Conservation (phyloP, 2,113 vertebrate species). For the Lamprologus tigripictilis region DNA sequence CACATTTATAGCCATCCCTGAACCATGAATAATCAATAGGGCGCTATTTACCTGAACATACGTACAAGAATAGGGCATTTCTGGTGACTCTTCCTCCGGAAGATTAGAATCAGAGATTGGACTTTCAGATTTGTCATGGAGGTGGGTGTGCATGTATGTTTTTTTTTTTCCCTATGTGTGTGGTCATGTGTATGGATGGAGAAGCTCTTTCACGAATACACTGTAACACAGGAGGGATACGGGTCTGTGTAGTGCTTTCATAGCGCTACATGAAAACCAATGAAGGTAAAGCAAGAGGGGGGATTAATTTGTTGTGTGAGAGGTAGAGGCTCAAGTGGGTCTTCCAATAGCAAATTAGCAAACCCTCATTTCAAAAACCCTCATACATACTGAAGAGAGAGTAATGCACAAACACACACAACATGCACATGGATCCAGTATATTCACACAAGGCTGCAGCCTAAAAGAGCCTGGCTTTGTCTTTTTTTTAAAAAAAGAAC, state of each 20-base stretch:
- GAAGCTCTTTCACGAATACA: not conserved
- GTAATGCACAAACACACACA: constrained; percentile 33
- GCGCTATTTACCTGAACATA: constrained; percentile 37
- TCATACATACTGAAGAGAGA: constrained; percentile 36
- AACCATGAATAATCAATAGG: constrained; percentile 65
- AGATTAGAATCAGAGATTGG: constrained; percentile 56
- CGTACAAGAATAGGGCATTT: constrained; percentile 49
- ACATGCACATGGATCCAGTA: constrained; percentile 13
- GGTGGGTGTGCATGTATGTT: not conserved
- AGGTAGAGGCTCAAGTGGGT: constrained; percentile 71
- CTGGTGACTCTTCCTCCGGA: constrained; percentile 14
- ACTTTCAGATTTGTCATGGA: constrained; percentile 18
- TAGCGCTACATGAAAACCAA: constrained; percentile 44
- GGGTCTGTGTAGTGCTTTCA: constrained; percentile 8
- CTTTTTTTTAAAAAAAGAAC: not conserved
- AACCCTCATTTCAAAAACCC: constrained; percentile 64
- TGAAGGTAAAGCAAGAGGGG: constrained; percentile 39
- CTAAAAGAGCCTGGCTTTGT: not conserved
- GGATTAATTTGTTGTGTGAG: constrained; percentile 62
- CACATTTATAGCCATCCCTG: constrained; percentile 25
- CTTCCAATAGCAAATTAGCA: constrained; percentile 84
- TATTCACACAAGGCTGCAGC: not conserved
- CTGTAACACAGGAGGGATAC: not conserved
- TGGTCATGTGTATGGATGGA: not conserved
- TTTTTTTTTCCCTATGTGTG: not conserved